Percentiles rank a stretch among this genome's conserved stretches.
Evolutionary conservation across 2,113 vertebrate species (phyloP).

Genomic region (Trogon melanurus): DNA sequence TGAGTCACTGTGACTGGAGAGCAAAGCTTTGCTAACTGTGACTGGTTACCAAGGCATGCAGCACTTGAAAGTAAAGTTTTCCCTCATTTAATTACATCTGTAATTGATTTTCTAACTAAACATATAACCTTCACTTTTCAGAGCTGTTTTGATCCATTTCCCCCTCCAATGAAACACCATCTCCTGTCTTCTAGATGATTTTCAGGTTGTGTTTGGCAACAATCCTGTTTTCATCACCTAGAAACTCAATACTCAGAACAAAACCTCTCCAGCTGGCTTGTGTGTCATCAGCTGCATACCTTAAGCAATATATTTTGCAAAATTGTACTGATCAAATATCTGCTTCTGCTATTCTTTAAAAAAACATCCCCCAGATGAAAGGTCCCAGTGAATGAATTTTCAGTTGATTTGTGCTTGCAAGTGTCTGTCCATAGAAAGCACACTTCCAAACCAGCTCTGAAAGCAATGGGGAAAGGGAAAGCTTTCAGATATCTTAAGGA

Average conservation of each 20-base stretch:
- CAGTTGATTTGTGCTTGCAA: not conserved
- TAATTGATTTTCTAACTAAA: not conserved
- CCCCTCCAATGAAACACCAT: not conserved
- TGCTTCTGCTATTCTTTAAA: not conserved
- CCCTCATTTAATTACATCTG: not conserved
- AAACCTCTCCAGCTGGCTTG: conserved; percentile 19
- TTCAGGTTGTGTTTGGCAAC: conserved; percentile 62
- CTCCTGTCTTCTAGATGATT: conserved; percentile 69
- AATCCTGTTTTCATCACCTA: conserved; percentile 50
- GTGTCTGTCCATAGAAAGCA: not conserved
- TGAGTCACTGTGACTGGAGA: not conserved
- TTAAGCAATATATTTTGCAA: not conserved
- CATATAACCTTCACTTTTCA: not conserved
- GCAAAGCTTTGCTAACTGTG: not conserved
- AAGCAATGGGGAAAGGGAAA: not conserved
- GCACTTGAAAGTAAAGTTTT: not conserved
- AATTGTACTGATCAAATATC: not conserved
- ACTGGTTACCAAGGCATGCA: not conserved
- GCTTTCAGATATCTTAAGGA: not conserved
- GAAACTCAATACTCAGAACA: conserved; percentile 35
- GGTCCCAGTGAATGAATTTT: not conserved
- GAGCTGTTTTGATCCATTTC: not conserved
- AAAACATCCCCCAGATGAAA: not conserved
- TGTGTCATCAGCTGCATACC: not conserved
- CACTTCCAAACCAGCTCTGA: not conserved